These are phyloP conservation scores for Drosophila takahashii DNA, from an alignment of 1,140 invertebrate species.

Conservation along the genomic window DNA sequence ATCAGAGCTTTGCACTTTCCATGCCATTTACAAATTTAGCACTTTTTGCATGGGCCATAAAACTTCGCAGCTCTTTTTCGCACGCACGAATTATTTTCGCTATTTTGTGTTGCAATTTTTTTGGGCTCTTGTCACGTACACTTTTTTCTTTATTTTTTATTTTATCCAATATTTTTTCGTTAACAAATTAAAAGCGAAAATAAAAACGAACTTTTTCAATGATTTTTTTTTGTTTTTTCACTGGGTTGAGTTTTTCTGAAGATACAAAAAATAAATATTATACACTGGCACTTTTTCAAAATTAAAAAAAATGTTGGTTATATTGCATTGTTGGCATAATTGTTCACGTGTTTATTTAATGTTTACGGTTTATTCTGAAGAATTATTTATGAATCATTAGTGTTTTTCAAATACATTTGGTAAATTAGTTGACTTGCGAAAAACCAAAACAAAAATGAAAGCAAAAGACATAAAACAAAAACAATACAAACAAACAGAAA, in stretches of 20 bases:
- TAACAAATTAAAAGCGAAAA: constrained; percentile 35
- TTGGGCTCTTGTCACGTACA: constrained; percentile 35
- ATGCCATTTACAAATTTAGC: constrained; percentile 54
- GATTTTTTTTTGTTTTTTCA: constrained; percentile 26
- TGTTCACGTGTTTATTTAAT: constrained; percentile 4
- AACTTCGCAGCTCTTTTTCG: constrained; percentile 54
- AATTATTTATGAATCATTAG: neutral
- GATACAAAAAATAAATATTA: constrained; percentile 4
- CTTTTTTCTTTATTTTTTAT: constrained; percentile 22
- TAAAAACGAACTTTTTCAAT: constrained; percentile 13
- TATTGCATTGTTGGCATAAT: no score
- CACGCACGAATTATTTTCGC: constrained; percentile 55
- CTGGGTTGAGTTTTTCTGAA: constrained; percentile 20
- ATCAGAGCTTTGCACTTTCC: constrained; percentile 26
- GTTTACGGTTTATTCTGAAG: neutral
- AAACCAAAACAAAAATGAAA: constrained; percentile 4
- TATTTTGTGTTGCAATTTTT: constrained; percentile 36
- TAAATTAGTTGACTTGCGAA: neutral
- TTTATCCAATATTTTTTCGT: constrained; percentile 10
- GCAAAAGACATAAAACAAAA: constrained; percentile 1
- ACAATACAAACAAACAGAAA: constrained; percentile 30
- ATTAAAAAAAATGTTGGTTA: no score
- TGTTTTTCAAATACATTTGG: neutral
- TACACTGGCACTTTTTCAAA: constrained; percentile 2
- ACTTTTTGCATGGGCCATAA: constrained; percentile 51